phyloP scores from a whole-genome alignment of 2,113 vertebrate species.

The Thalassoma bifasciatum region DNA sequence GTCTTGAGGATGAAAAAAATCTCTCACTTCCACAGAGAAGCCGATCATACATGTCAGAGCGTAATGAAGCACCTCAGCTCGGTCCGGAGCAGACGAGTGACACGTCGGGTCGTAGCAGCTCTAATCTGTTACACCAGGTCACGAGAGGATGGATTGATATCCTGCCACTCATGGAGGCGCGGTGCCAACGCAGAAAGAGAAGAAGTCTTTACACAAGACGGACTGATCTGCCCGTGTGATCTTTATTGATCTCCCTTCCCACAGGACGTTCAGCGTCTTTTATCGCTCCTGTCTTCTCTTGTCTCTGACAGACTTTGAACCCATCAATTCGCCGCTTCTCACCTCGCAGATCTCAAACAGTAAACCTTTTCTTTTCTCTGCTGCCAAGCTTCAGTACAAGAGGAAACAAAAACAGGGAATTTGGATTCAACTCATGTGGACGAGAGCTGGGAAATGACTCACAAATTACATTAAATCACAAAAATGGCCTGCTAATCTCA shows the following conservation, averaged over 20 bases:
- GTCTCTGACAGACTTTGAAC: slow-evolving; percentile 2
- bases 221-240: slow-evolving; percentile 20
- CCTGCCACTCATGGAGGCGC: slow-evolving; percentile 12
- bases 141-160: slow-evolving; percentile 27
- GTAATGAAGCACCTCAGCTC: slow-evolving; percentile 5
- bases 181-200: background rate
- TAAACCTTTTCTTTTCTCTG: slow-evolving; percentile 24
- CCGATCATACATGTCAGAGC: slow-evolving; percentile 1
- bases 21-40: too few species aligned
- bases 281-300: slow-evolving; percentile 11
- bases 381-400: background rate
- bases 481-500: too few species aligned
- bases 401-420: too few species aligned
- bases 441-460: too few species aligned
- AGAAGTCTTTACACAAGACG: slow-evolving; percentile 20
- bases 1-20: too few species aligned
- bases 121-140: slow-evolving; percentile 28
- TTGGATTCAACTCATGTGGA: too few species aligned
- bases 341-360: slow-evolving; percentile 15
- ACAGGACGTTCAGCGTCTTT: background rate
- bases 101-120: slow-evolving; percentile 14
- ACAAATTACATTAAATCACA: too few species aligned
- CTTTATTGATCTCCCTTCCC: slow-evolving; percentile 35
- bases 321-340: background rate
- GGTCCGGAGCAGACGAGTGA: slow-evolving; percentile 10